Base-by-base conservation (phyloP, 2,888 invertebrate species). In the Mythimna lalbum region DNA sequence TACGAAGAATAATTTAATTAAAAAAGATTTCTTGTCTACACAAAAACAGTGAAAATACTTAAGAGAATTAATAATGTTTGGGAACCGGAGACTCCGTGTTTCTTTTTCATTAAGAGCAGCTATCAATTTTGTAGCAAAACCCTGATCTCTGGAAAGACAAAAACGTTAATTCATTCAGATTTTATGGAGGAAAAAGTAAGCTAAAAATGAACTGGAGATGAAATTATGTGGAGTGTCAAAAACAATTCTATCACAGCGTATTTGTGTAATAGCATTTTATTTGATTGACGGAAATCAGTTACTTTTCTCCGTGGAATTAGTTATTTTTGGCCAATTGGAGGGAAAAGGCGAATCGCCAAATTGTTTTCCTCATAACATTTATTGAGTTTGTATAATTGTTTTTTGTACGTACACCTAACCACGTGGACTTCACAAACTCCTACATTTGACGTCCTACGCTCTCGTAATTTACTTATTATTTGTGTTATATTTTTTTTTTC, bases 1-100 rank as follows among this genome's bases (percentile, higher is more conserved):
- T 67, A 68, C 70, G 69, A 67, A 66, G 61, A 75, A 70, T 78
- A 79, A 78, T 78, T 77, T 85, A 76, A 85, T 83, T 83, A 80
- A 80, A 53, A 56, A 60, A 77, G 64, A 70, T 78, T 66, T 66
- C 67, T 68, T 74, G 72, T 76, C 59, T 59, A 56, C 65, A 75
- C 52, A 62, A 55, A 68, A 78, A 73, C 72, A 57, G 33, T 68
- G 60, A 63, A 72, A 74, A 78, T 78, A 67, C 73, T 71, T 68
- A 71, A 53, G n/a, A 60, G 68, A 73, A 76, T 80, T 81, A 83
- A 83, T 82, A 64, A 72, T 73, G 78, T 73, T 80, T 69, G 59
- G 61, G 7, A 63, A 63, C 63, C 50, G 12, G 36, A 59, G 43
- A 50, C 61, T 21, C 52, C 12, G 39, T 64, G 65, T 63, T 70